Base-by-base conservation (phyloP, 2,888 invertebrate genomes). In the Subacronicta megacephala region DNA sequence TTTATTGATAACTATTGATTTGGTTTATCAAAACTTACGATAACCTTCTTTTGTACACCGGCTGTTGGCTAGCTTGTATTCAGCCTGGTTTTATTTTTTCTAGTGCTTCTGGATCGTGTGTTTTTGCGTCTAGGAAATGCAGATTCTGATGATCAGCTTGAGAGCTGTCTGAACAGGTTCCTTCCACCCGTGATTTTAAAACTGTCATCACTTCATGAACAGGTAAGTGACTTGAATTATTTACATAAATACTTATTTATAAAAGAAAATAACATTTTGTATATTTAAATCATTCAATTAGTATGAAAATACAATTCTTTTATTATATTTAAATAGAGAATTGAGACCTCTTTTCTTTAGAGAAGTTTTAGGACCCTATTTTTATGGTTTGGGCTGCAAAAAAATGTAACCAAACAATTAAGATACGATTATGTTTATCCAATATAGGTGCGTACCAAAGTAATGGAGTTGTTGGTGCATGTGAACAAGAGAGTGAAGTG, bases 401-500 rank as follows among this genome's bases (percentile, higher is more conserved):
- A n/a, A n/a, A n/a, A n/a, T n/a, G n/a, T n/a, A n/a, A n/a, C n/a
- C n/a, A n/a, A n/a, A n/a, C n/a, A n/a, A n/a, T n/a, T n/a, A n/a
- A n/a, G n/a, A n/a, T n/a, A n/a, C n/a, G n/a, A 12, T 29, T 31
- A 5, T n/a, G n/a, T 31, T 31, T 31, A 1, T 31, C n/a, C n/a
- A n/a, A n/a, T n/a, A n/a, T 59, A 94, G 94, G 94, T 94, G 3
- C 90, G 95, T 23, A 95, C 95, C 46, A 95, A 98, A 96, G 98
- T 99, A 12, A 98, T 99, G 96, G 99, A 99, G 87, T 92, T 99
- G 33, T 90, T 99, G 57, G 97, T 98, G 47, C 99, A 99, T 86
- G 96, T 99, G 45, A 99, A 98, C 88, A 98, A 97, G 87, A 94
- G 99, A 60, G 95, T 99, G 20, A 98, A 98, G 86, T 97, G 97